Evolutionary conservation across 1,140 invertebrate genomes (phyloP).

Genomic region (Drosophila chauvacae): DNA sequence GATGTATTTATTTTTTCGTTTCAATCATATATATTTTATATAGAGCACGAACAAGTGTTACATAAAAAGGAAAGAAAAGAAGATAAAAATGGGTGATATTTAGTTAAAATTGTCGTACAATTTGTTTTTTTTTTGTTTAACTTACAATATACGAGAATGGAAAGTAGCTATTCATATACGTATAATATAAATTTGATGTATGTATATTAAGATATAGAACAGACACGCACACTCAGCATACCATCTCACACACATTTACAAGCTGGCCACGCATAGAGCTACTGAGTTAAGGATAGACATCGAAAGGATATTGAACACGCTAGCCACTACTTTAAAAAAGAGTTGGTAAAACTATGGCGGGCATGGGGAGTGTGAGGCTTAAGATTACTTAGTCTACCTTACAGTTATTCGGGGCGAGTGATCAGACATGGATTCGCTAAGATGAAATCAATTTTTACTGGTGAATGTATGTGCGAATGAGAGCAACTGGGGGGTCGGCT

Average conservation of each 20-base stretch:
- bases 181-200: slow-evolving; percentile 37
- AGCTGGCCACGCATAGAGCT: slow-evolving; percentile 66
- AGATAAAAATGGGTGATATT: slow-evolving; percentile 84
- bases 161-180: slow-evolving; percentile 65
- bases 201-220: slow-evolving; percentile 40
- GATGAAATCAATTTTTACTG: slow-evolving; percentile 29
- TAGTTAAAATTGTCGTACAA: slow-evolving; percentile 79
- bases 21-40: slow-evolving; percentile 73
- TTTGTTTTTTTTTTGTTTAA: slow-evolving; percentile 51
- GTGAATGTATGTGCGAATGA: slow-evolving; percentile 6
- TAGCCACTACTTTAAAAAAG: slow-evolving; percentile 75
- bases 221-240: slow-evolving; percentile 45
- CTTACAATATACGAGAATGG: slow-evolving; percentile 78
- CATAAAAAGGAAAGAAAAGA: slow-evolving; percentile 84
- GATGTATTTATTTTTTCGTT: slow-evolving; percentile 62
- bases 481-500: background rate
- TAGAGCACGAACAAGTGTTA: slow-evolving; percentile 83
- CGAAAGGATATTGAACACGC: slow-evolving; percentile 71
- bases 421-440: slow-evolving; percentile 20
- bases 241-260: slow-evolving; percentile 51
- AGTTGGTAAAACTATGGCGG: slow-evolving; percentile 39
- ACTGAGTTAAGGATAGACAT: slow-evolving; percentile 73
- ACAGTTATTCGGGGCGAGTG: slow-evolving; percentile 9
- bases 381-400: slow-evolving; percentile 38
- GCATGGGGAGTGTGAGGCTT: slow-evolving; percentile 35